A percentile compares a stretch with the other conserved stretches of the same genome.
Evolutionary conservation across 1,140 invertebrate genomes (phyloP).

Genomic region (Metopolophium dirhodum): DNA sequence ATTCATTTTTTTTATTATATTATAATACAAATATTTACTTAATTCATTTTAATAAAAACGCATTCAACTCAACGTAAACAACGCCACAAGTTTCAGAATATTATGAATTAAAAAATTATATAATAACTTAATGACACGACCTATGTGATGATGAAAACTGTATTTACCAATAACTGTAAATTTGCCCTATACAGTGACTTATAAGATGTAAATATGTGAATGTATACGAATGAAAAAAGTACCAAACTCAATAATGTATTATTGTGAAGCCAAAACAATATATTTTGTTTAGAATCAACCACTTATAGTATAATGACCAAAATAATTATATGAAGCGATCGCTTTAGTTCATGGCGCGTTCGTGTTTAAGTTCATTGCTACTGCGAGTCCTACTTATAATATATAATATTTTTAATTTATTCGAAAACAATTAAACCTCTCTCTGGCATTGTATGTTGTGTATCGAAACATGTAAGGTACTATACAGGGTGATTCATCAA

Average conservation of each 20-base stretch:
- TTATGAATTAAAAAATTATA: background rate
- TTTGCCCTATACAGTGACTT: background rate
- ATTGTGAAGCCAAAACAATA: background rate
- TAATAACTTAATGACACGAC: background rate
- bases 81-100: background rate
- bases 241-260: background rate
- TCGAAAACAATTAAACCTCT: background rate
- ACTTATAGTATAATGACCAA: background rate
- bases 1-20: background rate
- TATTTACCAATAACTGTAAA: background rate
- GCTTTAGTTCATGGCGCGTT: background rate
- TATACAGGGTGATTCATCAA: background rate
- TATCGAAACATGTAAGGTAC: background rate
- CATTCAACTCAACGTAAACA: too few species aligned
- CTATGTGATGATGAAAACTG: background rate
- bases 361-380: background rate
- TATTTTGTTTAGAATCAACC: background rate
- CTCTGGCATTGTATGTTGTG: background rate
- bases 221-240: too few species aligned
- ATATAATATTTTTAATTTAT: background rate
- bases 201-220: background rate
- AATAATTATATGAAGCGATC: background rate
- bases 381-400: background rate
- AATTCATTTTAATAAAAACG: background rate
- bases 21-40: conserved; percentile 14